phyloP scores from a whole-genome alignment of 92 coral and sea anemone species.

The Ricordea florida region DNA sequence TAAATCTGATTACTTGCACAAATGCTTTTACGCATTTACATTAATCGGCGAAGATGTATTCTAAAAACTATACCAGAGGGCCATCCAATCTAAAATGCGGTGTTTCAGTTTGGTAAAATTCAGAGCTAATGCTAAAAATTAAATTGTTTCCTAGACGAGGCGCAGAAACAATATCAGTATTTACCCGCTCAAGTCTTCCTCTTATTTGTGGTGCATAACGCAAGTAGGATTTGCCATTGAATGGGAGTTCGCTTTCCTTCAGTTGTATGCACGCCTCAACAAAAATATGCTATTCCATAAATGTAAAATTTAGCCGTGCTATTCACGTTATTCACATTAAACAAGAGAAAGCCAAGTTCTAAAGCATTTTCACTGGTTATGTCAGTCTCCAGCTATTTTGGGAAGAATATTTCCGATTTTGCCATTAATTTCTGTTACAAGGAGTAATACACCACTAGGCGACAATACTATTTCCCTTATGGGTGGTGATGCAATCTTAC shows the following conservation, averaged over 20 bases:
- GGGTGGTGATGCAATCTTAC: too few species aligned
- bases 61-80: neutral
- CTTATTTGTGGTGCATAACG: too few species aligned
- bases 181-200: too few species aligned
- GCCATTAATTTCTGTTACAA: neutral
- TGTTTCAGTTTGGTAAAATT: neutral
- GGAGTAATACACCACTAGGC: neutral
- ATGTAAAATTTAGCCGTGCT: neutral
- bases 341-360: neutral
- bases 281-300: neutral
- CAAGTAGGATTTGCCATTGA: too few species aligned
- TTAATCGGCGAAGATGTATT: neutral
- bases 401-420: neutral
- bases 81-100: neutral
- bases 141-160: too few species aligned
- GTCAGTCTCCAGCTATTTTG: neutral
- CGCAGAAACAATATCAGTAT: too few species aligned
- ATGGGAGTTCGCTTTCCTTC: too few species aligned
- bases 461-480: too few species aligned
- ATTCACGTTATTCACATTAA: neutral
- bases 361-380: neutral
- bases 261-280: too few species aligned
- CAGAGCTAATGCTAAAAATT: neutral
- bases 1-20: neutral
- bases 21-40: neutral